Conservation (phyloP, 1,140 invertebrate genomes). For the Polyergus mexicanus region DNA sequence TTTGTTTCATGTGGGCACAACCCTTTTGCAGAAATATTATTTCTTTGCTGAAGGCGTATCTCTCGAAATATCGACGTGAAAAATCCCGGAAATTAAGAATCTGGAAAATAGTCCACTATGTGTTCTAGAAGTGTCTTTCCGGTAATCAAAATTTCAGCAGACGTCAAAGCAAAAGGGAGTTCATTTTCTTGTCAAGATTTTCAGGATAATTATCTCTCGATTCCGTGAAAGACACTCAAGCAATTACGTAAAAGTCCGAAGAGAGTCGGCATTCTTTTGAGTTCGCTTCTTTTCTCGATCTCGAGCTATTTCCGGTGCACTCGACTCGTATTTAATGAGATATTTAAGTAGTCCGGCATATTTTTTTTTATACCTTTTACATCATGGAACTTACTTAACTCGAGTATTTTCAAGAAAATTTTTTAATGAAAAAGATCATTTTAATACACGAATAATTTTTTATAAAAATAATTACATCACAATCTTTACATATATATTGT, state of each 20-base stretch:
- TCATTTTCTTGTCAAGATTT: conserved; percentile 61
- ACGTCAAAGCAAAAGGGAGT: conserved; percentile 36
- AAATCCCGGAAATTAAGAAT: conserved; percentile 46
- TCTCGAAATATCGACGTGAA: neutral
- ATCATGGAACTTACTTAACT: neutral
- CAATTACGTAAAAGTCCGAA: conserved; percentile 49
- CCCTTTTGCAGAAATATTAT: neutral
- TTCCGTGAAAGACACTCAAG: conserved; percentile 29
- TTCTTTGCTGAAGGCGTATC: conserved; percentile 4
- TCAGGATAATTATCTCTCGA: conserved; percentile 47
- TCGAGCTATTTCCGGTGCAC: conserved; percentile 55
- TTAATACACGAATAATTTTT: neutral
- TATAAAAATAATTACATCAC: neutral
- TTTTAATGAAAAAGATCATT: neutral
- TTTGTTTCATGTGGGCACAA: neutral
- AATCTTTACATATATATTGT: neutral
- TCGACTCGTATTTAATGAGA: conserved; percentile 35
- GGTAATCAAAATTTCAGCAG: conserved; percentile 53
- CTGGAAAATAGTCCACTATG: conserved; percentile 1
- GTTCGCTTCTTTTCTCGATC: neutral
- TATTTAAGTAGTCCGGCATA: conserved; percentile 40
- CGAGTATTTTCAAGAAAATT: neutral
- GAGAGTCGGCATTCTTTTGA: conserved; percentile 65
- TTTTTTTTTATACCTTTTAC: neutral
- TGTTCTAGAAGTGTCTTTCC: conserved; percentile 28